Evolutionary conservation across 2,888 invertebrate species (phyloP), one percentile per base, ranked within the genome.

Genomic region (Drosophila longiperda): DNA sequence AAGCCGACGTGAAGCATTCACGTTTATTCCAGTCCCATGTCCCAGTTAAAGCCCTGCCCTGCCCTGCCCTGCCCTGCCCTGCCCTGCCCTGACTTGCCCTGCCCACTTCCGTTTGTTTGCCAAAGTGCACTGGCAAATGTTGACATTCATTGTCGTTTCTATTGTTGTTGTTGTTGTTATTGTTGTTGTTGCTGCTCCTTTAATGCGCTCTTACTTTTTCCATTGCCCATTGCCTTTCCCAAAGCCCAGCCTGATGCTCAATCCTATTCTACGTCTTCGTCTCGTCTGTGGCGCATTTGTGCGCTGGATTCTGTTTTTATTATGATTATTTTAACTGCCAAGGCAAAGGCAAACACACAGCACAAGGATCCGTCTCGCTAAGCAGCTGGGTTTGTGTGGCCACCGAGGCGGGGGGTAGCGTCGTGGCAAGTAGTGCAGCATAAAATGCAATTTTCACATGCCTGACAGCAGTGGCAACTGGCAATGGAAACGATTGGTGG

Each of bases 251-350:
- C 53, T 60, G 34, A 67, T 62, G 50, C 68, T 48, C 58, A 78
- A 62, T 64, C 53, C 52, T 32, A 55, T 70, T 63, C 52, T 57
- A 59, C 26, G 57, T 50, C 69, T 66, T 49, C 48, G 59, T 70
- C 73, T 68, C 42, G 54, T 69, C 69, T 74, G 63, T 64, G 66
- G 60, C 57, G 63, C 73, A 79, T 69, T 84, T 74, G 73, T 75
- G 72, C 68, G 65, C 79, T 72, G 80, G 81, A 88, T 84, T 84
- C 83, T 88, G 88, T 88, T 88, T 84, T 84, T 84, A 88, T 84
- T 84, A 88, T 84, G 84, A 84, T 88, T 88, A 86, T 84, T 84
- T 88, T 88, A 84, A 88, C 88, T 88, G 83, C 72, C 71, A 86
- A 75, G 78, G 74, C 78, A 83, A 86, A 86, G 72, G 68, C 83